phyloP scores from a whole-genome alignment of 2,113 vertebrate genomes.

The Platycercus adscitus region DNA sequence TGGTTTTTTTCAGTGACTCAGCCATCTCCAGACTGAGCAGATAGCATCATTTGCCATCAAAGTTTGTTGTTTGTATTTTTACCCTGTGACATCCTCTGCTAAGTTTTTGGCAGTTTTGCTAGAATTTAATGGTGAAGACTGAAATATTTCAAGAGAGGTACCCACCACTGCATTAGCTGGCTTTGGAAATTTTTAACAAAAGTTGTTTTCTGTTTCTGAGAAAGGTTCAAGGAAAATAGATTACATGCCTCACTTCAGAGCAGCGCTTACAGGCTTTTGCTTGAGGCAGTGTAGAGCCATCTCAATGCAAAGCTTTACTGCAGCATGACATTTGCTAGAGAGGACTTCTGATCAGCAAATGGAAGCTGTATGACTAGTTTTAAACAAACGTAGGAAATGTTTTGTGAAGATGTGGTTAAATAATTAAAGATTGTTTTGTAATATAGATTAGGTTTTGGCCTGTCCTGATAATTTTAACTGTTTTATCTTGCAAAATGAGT shows the following conservation, averaged over 20 bases:
- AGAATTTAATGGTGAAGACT: neutral
- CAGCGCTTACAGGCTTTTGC: neutral
- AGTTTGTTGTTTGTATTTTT: neutral
- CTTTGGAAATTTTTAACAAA: neutral
- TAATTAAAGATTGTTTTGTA: neutral
- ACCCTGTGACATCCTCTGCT: neutral
- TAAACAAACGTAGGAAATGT: neutral
- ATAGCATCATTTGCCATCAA: neutral
- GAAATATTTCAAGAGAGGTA: neutral
- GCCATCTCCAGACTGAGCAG: rapidly evolving
- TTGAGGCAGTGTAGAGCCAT: neutral
- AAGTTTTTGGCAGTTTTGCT: neutral
- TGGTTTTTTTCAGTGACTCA: neutral
- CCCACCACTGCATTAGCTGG: neutral
- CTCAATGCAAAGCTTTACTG: neutral
- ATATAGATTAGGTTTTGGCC: neutral
- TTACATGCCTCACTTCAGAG: neutral
- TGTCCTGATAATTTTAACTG: neutral
- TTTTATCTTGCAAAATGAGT: neutral
- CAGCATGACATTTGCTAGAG: neutral
- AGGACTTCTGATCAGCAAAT: neutral
- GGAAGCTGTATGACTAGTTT: neutral
- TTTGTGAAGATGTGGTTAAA: neutral
- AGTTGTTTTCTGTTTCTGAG: neutral
- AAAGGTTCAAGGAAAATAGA: neutral